Evolutionary conservation across 1,140 invertebrate species (phyloP).

Genomic region (Anagrus nilaparvatae): DNA sequence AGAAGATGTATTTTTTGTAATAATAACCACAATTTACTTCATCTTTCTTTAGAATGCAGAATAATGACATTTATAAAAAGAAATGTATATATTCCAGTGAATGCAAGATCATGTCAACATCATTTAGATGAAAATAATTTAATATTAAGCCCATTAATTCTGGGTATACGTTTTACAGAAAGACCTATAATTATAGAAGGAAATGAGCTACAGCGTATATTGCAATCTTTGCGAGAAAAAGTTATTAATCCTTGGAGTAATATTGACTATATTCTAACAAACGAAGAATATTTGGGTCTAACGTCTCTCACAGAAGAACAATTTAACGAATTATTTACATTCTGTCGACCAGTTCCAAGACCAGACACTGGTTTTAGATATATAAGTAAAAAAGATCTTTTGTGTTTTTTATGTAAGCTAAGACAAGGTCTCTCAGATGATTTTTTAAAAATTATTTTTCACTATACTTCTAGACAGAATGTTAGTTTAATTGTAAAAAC

Average conservation of each 20-base stretch:
- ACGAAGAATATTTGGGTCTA: constrained; percentile 8
- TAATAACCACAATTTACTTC: constrained; percentile 4
- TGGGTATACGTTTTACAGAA: not conserved
- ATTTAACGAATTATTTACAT: constrained; percentile 7
- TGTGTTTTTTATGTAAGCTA: not conserved
- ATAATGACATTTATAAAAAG: constrained; percentile 7
- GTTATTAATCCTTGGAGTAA: constrained; percentile 2
- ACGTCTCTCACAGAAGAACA: constrained; percentile 3
- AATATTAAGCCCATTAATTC: not conserved
- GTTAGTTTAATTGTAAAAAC: not conserved
- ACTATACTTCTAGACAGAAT: not conserved
- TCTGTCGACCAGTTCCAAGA: too few species aligned
- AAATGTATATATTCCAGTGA: constrained; percentile 7
- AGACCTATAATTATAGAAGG: constrained; percentile 2
- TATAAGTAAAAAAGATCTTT: not conserved
- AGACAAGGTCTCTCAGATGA: not conserved
- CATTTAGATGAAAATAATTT: too few species aligned
- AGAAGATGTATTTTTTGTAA: constrained; percentile 7
- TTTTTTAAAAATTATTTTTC: not conserved
- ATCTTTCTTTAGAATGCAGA: constrained; percentile 5
- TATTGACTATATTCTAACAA: constrained; percentile 2
- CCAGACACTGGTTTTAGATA: not conserved
- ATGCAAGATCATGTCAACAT: constrained; percentile 5
- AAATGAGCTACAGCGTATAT: constrained; percentile 1
- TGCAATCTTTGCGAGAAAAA: not conserved